Evolutionary conservation across 2,113 vertebrate species (phyloP), one percentile per base, ranked within the genome.

Genomic region (Xenopus laevis): DNA sequence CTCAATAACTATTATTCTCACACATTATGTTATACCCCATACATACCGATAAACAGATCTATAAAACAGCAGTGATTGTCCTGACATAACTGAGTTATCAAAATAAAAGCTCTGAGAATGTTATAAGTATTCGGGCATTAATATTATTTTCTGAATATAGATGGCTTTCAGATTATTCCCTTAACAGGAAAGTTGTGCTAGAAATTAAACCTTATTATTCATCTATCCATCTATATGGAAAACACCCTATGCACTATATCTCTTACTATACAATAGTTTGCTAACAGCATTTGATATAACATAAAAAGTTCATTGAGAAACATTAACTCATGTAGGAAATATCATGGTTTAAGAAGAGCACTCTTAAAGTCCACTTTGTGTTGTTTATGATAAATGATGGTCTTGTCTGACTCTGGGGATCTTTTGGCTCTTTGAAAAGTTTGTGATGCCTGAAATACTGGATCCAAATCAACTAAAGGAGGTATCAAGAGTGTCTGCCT

Each of bases 371-470:
- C 21, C 20, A 9, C 9, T 63, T 73, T 73, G 63, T 65, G 63
- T 52, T 66, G 63, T 73, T 16, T 52, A n/a, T 52, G 59, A 63
- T 58, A 15, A 52, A 66, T 58, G 30, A 57, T 44, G 61, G 10
- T 0, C 27, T 33, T 40, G 10, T 58, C 10, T 58, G 33, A 17
- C 52, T 30, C 16, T 27, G 23, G 30, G 61, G 59, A 40, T 63
- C 18, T 16, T 27, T 70, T 44, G 44, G 47, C 50, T 55, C 23
- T 44, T 16, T 10, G 20, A 23, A 69, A 40, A 68, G 44, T 30
- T 53, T 17, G 44, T 64, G 11, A 13, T 27, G 50, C n/a, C 17
- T 17, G 6, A 15, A 44, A 30, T 15, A 40, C 33, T 7, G 18
- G 33, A 46, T 50, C 27, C 40, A 64, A 58, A 63, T 69, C 73